Evolutionary conservation across 2,113 vertebrate species (phyloP), one percentile per base, ranked within the genome.

Genomic region (Neolamprologus toae): DNA sequence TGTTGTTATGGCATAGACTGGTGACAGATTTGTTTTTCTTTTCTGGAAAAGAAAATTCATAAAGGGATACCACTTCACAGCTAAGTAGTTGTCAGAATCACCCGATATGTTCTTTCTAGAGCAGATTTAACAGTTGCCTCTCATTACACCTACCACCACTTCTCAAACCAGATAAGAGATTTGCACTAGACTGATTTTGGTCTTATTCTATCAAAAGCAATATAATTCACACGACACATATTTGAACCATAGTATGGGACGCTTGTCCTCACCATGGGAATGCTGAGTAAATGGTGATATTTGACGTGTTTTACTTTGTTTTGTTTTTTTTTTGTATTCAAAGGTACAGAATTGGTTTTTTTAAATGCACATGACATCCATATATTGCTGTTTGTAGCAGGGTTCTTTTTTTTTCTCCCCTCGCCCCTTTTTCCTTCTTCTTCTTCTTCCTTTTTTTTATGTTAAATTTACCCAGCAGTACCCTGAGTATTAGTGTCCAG

Each of bases 131-230:
- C 63, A 66, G 87, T 84, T 83, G 83, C 80, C 76, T 92, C 85
- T 94, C 95, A 92, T 93, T 40, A 84, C 93, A 91, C 93, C 94
- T 91, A 93, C 88, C 94, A 92, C 94, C 96, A 96, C 94, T 96
- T 96, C 81, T 96, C 95, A 95, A 96, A 94, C 92, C 92, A 93
- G 95, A 96, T 95, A 97, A 96, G 93, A 97, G 88, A 96, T 96
- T 97, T 97, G 97, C 97, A 97, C 96, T 97, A 97, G 96, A 96
- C 94, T 93, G 90, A 93, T 94, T 95, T 95, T 93, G 92, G 94
- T 96, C 96, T 95, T 95, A 93, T 95, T 96, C 93, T 91, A 95
- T 93, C 91, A 94, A 96, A 96, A 96, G 96, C 96, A 97, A 97
- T 97, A 96, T 94, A 93, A 94, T 92, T 90, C 92, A 96, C 94